Conservation (phyloP, 92 coral and sea anemone species). For the Phenganax marumi region DNA sequence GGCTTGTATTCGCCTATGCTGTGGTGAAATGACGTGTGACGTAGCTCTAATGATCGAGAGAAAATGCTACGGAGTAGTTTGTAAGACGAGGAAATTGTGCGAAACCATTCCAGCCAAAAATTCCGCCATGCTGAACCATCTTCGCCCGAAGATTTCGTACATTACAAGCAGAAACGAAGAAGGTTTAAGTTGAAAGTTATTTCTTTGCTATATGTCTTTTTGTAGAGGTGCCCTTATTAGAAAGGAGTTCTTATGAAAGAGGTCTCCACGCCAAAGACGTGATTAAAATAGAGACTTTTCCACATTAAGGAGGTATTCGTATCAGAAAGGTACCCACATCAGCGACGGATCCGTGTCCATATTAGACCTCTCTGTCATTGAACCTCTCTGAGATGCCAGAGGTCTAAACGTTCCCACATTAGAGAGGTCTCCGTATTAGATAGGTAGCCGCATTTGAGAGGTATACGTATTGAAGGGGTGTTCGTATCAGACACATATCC, state of each 20-base stretch:
- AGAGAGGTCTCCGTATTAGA: too few species aligned
- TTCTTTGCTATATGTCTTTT: not conserved
- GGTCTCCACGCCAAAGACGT: too few species aligned
- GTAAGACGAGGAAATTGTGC: slow-evolving; percentile 65
- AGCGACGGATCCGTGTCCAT: too few species aligned
- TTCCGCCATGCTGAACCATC: slow-evolving; percentile 72
- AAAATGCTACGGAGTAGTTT: slow-evolving; percentile 85
- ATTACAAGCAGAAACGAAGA: slow-evolving; percentile 95
- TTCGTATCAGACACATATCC: too few species aligned
- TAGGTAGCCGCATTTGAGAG: too few species aligned
- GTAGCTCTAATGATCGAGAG: slow-evolving; percentile 88
- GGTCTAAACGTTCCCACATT: too few species aligned
- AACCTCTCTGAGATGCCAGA: too few species aligned
- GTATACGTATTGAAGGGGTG: too few species aligned
- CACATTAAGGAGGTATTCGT: too few species aligned
- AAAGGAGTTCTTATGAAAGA: not conserved
- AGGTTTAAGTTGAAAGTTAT: slow-evolving; percentile 54
- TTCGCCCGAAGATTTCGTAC: slow-evolving; percentile 79
- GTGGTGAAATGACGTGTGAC: slow-evolving; percentile 87
- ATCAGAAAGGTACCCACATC: too few species aligned
- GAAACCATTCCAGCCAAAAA: slow-evolving; percentile 79
- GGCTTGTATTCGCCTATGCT: slow-evolving; percentile 87
- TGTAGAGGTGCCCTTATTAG: not conserved
- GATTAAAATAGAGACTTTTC: too few species aligned
- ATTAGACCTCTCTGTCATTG: too few species aligned